Conservation (phyloP, 2,797 vertebrate species). For the Erpetoichthys calabaricus region DNA sequence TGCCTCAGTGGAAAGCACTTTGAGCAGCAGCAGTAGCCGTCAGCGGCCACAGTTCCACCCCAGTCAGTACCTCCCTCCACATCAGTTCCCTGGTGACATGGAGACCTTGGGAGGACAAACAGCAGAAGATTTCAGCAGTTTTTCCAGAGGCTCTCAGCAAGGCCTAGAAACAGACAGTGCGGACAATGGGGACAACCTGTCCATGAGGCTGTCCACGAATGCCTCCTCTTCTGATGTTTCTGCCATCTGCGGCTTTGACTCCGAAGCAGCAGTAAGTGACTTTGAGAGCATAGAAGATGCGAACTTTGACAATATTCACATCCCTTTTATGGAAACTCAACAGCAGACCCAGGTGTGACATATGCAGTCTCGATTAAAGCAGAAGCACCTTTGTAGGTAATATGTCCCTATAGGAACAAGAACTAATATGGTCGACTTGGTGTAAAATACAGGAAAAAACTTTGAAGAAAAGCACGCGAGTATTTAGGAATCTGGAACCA, state of each 20-base stretch:
- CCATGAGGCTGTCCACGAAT: conserved; percentile 62
- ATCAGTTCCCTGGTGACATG: conserved; percentile 62
- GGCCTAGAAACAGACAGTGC: conserved; percentile 42
- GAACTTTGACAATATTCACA: conserved; percentile 44
- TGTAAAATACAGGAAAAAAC: too few relatives aligned
- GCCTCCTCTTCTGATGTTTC: conserved; percentile 73
- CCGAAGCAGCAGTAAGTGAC: conserved; percentile 67
- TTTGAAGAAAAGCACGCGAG: too few relatives aligned
- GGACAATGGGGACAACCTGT: conserved; percentile 47
- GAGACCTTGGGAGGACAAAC: conserved; percentile 40
- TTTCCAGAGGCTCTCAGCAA: conserved; percentile 40
- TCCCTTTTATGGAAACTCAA: conserved; percentile 60
- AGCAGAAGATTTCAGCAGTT: conserved; percentile 50
- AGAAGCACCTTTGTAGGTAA: too few relatives aligned
- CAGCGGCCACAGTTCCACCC: conserved; percentile 77
- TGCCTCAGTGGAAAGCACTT: conserved; percentile 57
- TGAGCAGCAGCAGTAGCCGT: conserved; percentile 60
- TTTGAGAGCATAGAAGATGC: conserved; percentile 73
- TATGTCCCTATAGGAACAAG: too few relatives aligned
- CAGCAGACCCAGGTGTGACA: conserved; percentile 90
- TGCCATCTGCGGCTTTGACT: conserved; percentile 54
- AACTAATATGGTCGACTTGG: too few relatives aligned
- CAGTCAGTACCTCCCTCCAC: conserved; percentile 88
- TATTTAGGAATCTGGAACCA: too few relatives aligned
- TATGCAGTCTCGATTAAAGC: background rate